Base-by-base conservation (phyloP, 2,797 vertebrate genomes). In the Pteropus rufus region DNA sequence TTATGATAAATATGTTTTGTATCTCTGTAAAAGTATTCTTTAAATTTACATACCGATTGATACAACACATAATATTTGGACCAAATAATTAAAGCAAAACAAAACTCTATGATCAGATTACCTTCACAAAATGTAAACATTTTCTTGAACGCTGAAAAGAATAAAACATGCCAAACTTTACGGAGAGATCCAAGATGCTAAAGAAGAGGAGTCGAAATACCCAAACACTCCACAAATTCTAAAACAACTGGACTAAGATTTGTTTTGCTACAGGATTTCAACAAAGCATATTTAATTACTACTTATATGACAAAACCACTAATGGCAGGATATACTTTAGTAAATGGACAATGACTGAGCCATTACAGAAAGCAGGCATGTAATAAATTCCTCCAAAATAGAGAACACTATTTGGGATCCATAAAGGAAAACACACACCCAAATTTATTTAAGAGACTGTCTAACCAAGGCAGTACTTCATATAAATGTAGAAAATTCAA, bases 251-350 rank as follows among this genome's bases (percentile, higher is more conserved):
- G 79, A 93, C 89, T 89, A 9, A 95, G 91, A 95, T 90, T 85
- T 36, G 89, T 26, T 93, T 84, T 92, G 93, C 95, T 97, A 49
- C 58, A 73, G 16, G 26, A 95, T 97, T 98, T 96, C 97, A 97
- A 39, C 64, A 24, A 97, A 97, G 73, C 93, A 96, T 15, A 7
- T 96, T 98, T 92, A 96, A 96, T 96, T 97, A 90, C 44, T 95
- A 95, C 90, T 94, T 94, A 72, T 77, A 93, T 23, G 83, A 95
- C 77, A 94, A 86, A 85, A 79, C 92, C 95, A 64, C 98, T 98
- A 98, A 98, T 94, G 96, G 98, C 98, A 98, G 95, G 96, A 98
- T 97, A 97, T 95, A 98, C 97, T 98, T 98, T 41, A 93, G 96
- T 88, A 96, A 98, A 97, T 85, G 95, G 97, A 96, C 83, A 80